Conservation (phyloP, 2,888 invertebrate genomes). For the Stenichneumon culpator region DNA sequence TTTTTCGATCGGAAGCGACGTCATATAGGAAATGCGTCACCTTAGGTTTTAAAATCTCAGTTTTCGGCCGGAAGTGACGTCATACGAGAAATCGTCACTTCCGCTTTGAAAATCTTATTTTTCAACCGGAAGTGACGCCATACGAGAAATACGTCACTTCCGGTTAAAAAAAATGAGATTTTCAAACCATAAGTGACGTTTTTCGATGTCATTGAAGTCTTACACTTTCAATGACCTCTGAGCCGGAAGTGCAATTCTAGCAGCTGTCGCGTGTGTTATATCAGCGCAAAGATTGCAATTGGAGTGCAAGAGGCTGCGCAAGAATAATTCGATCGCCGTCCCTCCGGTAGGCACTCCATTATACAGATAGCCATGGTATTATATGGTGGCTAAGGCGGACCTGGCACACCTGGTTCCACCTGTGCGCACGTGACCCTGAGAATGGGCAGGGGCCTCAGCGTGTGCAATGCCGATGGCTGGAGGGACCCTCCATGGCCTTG, state of each 20-base stretch:
- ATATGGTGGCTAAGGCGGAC: slow-evolving; percentile 20
- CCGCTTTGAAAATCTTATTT: too few species aligned
- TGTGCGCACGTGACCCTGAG: slow-evolving; percentile 58
- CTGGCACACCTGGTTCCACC: slow-evolving; percentile 65
- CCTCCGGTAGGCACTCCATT: slow-evolving; percentile 38
- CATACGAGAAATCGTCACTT: background rate
- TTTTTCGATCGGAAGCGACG: too few species aligned
- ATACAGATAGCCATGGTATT: slow-evolving; percentile 60
- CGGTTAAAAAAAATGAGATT: too few species aligned
- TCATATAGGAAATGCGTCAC: too few species aligned
- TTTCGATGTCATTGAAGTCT: background rate
- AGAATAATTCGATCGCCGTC: slow-evolving; percentile 40
- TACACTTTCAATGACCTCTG: background rate
- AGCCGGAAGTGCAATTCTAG: background rate
- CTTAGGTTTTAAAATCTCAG: too few species aligned
- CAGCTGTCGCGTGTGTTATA: background rate
- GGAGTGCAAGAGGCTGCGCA: background rate
- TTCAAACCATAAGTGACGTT: background rate
- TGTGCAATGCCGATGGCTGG: slow-evolving; percentile 47
- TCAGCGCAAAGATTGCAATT: background rate
- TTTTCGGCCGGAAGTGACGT: too few species aligned
- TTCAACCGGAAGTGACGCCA: too few species aligned
- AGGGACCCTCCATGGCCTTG: slow-evolving; percentile 66
- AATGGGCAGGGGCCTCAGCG: slow-evolving; percentile 57
- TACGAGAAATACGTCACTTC: too few species aligned